These are phyloP conservation scores for Pollenia labialis DNA, from an alignment of 2,888 invertebrate species.

Conservation along the genomic window DNA sequence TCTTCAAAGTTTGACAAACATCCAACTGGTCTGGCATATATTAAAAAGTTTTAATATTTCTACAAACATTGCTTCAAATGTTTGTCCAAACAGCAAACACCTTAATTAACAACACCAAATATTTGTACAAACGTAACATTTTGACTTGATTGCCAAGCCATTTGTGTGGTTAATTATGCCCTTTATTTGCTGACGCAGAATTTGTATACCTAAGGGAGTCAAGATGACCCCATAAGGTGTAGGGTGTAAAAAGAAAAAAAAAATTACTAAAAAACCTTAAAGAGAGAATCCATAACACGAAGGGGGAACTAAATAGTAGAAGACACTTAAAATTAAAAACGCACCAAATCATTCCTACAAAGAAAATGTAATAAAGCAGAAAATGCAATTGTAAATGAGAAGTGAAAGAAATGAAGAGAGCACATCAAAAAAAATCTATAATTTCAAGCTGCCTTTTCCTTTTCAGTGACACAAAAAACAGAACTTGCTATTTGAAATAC, in stretches of 20 bases:
- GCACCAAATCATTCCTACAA: background rate
- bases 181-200: too few relatives aligned
- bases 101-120: too few relatives aligned
- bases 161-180: too few relatives aligned
- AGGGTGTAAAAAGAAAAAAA: background rate
- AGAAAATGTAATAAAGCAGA: conserved; percentile 68
- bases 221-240: too few relatives aligned
- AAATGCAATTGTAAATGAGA: conserved; percentile 68
- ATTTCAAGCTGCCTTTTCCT: conserved; percentile 22
- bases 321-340: conserved; percentile 33
- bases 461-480: conserved; percentile 13
- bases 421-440: conserved; percentile 27
- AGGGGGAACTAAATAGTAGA: conserved; percentile 1
- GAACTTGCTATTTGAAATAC: conserved; percentile 53
- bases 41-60: too few relatives aligned
- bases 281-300: background rate
- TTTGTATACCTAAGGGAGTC: too few relatives aligned
- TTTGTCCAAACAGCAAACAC: too few relatives aligned
- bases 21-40: too few relatives aligned
- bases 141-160: too few relatives aligned
- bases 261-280: conserved; percentile 4
- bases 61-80: too few relatives aligned
- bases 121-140: too few relatives aligned
- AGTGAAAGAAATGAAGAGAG: background rate
- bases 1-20: too few relatives aligned